Evolutionary conservation across 2,113 vertebrate genomes (phyloP).

Genomic region (Micronycteris hirsuta): DNA sequence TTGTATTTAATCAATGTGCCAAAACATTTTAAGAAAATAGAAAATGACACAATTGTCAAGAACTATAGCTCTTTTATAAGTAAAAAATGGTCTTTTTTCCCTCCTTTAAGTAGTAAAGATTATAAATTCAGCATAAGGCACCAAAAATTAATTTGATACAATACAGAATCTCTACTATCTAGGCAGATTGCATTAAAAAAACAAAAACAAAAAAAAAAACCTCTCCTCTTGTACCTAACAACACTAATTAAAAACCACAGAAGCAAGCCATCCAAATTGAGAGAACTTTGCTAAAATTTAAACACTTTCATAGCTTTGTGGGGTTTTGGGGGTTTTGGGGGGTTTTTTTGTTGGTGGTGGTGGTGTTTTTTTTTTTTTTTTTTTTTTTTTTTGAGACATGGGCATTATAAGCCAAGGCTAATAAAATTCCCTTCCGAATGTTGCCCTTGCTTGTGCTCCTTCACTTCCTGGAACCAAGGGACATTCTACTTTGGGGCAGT

Average conservation of each 20-base stretch:
- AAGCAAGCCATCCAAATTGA: neutral
- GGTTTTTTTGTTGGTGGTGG: too few relatives aligned
- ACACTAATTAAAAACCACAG: neutral
- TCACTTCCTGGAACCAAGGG: neutral
- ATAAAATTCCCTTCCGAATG: neutral
- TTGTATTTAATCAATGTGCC: neutral
- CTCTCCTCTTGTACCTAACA: neutral
- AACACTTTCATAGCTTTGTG: neutral
- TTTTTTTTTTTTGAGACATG: neutral
- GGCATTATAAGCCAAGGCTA: neutral
- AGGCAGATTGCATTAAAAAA: neutral
- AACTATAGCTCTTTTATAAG: neutral
- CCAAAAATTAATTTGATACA: neutral
- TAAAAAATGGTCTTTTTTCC: neutral
- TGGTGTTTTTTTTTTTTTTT: too few relatives aligned
- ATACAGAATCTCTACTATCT: neutral
- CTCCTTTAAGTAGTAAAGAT: neutral
- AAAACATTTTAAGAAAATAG: neutral
- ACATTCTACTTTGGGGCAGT: neutral
- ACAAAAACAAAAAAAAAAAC: neutral
- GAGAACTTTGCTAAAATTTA: neutral
- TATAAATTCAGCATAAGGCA: neutral
- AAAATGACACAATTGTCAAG: neutral
- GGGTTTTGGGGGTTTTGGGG: too few relatives aligned
- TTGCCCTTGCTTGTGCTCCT: neutral